These are phyloP conservation scores for Steinernema hermaphroditum DNA, from an alignment of 2,888 invertebrate species.

Conservation along the genomic window DNA sequence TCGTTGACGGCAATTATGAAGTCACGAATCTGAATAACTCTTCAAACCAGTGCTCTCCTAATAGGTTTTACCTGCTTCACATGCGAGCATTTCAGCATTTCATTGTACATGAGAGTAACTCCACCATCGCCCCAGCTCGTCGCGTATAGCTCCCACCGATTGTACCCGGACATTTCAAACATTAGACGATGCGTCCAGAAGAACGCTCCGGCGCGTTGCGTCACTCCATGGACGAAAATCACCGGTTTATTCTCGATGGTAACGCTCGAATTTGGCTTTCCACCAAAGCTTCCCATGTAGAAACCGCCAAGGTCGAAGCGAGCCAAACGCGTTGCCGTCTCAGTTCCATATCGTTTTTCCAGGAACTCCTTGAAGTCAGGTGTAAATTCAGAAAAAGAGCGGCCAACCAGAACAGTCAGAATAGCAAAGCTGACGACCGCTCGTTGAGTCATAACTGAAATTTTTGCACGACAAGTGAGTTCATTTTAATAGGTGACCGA, in stretches of 20 bases:
- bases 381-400: slow-evolving; percentile 34
- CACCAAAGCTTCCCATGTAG: slow-evolving; percentile 46
- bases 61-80: slow-evolving; percentile 37
- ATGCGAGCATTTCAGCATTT: slow-evolving; percentile 54
- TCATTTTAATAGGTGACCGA: no score
- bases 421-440: background rate
- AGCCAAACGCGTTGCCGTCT: slow-evolving; percentile 9
- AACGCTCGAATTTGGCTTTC: slow-evolving; percentile 48
- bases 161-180: slow-evolving; percentile 36
- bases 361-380: slow-evolving; percentile 34
- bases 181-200: slow-evolving; percentile 37
- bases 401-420: slow-evolving; percentile 15
- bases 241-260: slow-evolving; percentile 52
- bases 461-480: no score
- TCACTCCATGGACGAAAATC: slow-evolving; percentile 64
- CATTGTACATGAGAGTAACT: slow-evolving; percentile 35
- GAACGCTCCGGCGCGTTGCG: slow-evolving; percentile 54
- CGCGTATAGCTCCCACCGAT: slow-evolving; percentile 53
- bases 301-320: slow-evolving; percentile 33
- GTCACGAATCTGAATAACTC: slow-evolving; percentile 51
- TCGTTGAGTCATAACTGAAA: background rate
- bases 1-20: slow-evolving; percentile 56
- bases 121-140: slow-evolving; percentile 57
- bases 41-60: background rate
- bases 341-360: slow-evolving; percentile 30